These are phyloP conservation scores for Knipowitschia caucasica DNA, from an alignment of 2,797 vertebrate species.

Conservation along the genomic window DNA sequence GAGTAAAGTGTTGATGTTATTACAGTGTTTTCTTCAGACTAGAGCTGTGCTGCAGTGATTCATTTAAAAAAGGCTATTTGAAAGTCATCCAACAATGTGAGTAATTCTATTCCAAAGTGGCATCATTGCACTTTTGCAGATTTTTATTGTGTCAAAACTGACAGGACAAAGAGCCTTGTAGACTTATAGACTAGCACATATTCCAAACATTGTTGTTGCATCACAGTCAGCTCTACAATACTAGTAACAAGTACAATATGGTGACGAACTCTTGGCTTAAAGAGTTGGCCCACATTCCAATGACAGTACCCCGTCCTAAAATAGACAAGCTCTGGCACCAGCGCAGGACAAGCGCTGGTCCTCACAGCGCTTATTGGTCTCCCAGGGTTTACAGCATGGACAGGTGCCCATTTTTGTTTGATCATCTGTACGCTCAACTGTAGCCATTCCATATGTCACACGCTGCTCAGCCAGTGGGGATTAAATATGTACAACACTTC, in stretches of 20 bases:
- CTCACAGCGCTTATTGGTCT: constrained; percentile 36
- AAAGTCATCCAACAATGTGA: constrained; percentile 32
- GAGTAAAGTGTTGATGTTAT: constrained; percentile 43
- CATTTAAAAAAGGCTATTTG: constrained; percentile 40
- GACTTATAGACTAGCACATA: too few relatives aligned
- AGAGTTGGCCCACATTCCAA: constrained; percentile 42
- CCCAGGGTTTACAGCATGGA: constrained; percentile 16
- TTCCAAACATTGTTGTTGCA: too few relatives aligned
- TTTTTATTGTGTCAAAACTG: constrained; percentile 2
- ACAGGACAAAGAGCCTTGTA: background rate
- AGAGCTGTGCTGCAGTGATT: constrained; percentile 44
- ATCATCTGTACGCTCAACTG: constrained; percentile 39
- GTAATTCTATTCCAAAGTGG: background rate
- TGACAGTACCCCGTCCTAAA: constrained; percentile 45
- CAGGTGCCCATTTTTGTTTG: constrained; percentile 26
- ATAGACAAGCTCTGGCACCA: constrained; percentile 29
- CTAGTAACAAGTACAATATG: constrained; percentile 18
- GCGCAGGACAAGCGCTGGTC: constrained; percentile 19
- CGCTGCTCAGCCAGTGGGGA: constrained; percentile 66
- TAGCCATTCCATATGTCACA: constrained; percentile 56
- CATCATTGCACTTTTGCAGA: background rate
- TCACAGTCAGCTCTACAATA: constrained; percentile 29
- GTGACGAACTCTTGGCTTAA: constrained; percentile 27
- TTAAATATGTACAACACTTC: constrained; percentile 79
- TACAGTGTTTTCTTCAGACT: constrained; percentile 45